Conservation (phyloP, 2,113 vertebrate species). For the Pachyramphus minor region DNA sequence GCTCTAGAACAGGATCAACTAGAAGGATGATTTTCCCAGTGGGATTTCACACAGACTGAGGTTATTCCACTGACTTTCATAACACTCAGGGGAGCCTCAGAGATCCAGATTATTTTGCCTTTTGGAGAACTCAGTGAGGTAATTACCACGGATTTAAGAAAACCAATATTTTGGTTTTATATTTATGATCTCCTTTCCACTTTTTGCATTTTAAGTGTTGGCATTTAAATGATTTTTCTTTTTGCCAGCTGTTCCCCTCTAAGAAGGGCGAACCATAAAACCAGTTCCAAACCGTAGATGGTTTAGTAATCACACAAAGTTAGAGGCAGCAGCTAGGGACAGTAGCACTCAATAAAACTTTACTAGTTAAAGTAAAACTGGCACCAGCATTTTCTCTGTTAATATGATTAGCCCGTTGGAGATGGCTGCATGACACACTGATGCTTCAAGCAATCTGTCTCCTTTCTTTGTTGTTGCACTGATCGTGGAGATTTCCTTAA, state of each 20-base stretch:
- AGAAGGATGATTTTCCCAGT: background rate
- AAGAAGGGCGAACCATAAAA: background rate
- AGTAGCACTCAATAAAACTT: slow-evolving; percentile 31
- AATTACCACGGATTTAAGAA: background rate
- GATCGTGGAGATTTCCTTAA: background rate
- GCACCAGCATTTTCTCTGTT: slow-evolving; percentile 4
- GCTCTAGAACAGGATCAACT: background rate
- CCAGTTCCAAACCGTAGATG: background rate
- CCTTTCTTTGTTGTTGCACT: background rate
- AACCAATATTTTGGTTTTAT: background rate
- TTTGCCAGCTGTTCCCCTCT: background rate
- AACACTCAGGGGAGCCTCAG: background rate
- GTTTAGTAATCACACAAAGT: slow-evolving; percentile 1
- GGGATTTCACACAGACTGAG: background rate
- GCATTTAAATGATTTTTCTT: background rate
- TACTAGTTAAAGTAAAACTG: background rate
- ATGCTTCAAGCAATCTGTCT: background rate
- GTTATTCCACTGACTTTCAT: background rate
- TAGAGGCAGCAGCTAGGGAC: background rate
- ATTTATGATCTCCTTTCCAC: background rate
- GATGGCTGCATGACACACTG: background rate
- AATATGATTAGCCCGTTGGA: background rate
- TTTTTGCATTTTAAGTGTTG: background rate
- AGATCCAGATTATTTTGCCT: background rate
- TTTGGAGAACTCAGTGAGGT: background rate